A percentile compares a stretch with the other conserved stretches of the same genome.
These are phyloP conservation scores for Latheticus oryzae DNA, from an alignment of 2,888 invertebrate species.

Conservation along the genomic window DNA sequence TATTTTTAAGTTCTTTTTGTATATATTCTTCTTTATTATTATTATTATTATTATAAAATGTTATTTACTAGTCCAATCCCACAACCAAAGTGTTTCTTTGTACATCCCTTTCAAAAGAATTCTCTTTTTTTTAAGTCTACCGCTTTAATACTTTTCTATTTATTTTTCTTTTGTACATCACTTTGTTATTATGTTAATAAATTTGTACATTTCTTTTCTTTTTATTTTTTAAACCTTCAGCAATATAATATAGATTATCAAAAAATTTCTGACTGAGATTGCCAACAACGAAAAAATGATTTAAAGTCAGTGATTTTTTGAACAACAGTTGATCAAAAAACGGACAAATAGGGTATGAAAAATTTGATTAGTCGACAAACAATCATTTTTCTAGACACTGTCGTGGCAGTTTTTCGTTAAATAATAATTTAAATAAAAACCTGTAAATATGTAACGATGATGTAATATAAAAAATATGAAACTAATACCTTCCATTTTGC, in stretches of 20 bases:
- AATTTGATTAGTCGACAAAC: conserved; percentile 39
- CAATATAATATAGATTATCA: not conserved
- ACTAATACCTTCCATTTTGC: conserved; percentile 66
- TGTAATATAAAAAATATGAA: conserved; percentile 54
- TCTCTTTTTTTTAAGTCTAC: conserved; percentile 35
- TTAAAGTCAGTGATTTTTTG: conserved; percentile 15
- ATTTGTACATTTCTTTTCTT: conserved; percentile 47
- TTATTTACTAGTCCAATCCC: conserved; percentile 64
- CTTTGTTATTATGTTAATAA: conserved; percentile 49
- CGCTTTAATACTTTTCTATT: conserved; percentile 38
- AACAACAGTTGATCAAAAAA: conserved; percentile 11
- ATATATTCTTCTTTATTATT: conserved; percentile 38
- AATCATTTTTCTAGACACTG: conserved; percentile 47
- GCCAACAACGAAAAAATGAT: conserved; percentile 2
- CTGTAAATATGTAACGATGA: conserved; percentile 51
- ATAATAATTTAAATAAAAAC: conserved; percentile 30
- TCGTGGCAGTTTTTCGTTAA: conserved; percentile 15
- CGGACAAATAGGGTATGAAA: conserved; percentile 63
- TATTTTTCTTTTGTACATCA: conserved; percentile 45
- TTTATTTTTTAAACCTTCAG: conserved; percentile 39
- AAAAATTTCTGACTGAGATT: conserved; percentile 1
- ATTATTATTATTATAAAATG: conserved; percentile 40
- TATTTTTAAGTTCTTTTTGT: conserved; percentile 39
- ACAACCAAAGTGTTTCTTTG: conserved; percentile 64
- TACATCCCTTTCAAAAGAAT: no score